Conservation (phyloP, 2,113 vertebrate genomes). For the Triplophysa tibetana region DNA sequence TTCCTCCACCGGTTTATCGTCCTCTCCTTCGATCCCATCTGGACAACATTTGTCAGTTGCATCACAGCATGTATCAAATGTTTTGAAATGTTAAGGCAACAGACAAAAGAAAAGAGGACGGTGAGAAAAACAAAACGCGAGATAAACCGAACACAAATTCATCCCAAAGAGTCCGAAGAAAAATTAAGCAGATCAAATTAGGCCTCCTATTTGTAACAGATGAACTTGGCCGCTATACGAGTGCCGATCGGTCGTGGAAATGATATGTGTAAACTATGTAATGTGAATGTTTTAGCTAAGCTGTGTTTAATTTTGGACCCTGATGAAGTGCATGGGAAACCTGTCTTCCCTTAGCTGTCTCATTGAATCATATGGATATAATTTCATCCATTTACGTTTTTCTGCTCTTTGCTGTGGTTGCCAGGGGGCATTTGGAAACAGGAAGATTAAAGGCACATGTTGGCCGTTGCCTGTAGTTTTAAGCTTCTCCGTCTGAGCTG, state of each 20-base stretch:
- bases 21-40: slow-evolving; percentile 67
- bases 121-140: slow-evolving; percentile 30
- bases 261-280: slow-evolving; percentile 86
- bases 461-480: slow-evolving; percentile 73
- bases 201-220: slow-evolving; percentile 61
- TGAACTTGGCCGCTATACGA: slow-evolving; percentile 67
- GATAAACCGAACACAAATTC: slow-evolving; percentile 55
- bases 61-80: slow-evolving; percentile 55
- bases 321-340: slow-evolving; percentile 81
- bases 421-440: slow-evolving; percentile 82
- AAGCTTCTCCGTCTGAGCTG: slow-evolving; percentile 58
- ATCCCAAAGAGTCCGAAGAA: slow-evolving; percentile 31
- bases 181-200: slow-evolving; percentile 54
- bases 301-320: slow-evolving; percentile 81
- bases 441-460: slow-evolving; percentile 82
- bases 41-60: slow-evolving; percentile 66
- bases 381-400: slow-evolving; percentile 83
- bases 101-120: neutral
- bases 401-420: slow-evolving; percentile 81
- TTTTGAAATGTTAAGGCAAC: slow-evolving; percentile 38
- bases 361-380: slow-evolving; percentile 85
- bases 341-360: slow-evolving; percentile 81
- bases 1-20: slow-evolving; percentile 72
- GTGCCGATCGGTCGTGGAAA: slow-evolving; percentile 76
- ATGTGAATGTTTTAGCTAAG: slow-evolving; percentile 80